These are phyloP conservation scores for Sycophila sp. DNA, from an alignment of 1,140 invertebrate genomes.

Conservation along the genomic window DNA sequence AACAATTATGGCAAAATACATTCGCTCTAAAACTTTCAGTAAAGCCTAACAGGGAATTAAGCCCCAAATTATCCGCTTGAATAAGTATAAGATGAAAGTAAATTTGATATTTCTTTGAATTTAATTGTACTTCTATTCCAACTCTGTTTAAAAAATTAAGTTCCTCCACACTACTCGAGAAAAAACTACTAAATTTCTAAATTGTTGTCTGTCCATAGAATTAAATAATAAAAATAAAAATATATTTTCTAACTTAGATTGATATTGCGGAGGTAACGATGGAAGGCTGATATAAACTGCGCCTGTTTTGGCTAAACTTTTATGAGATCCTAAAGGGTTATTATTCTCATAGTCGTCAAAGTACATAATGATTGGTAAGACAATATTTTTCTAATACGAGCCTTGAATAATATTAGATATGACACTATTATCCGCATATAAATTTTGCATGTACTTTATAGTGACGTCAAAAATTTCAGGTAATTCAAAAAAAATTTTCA, in stretches of 20 bases:
- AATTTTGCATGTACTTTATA: neutral
- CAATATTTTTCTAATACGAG: neutral
- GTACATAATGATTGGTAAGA: slow-evolving; percentile 4
- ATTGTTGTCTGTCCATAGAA: neutral
- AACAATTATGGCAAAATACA: slow-evolving; percentile 32
- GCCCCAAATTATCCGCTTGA: neutral
- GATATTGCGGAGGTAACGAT: neutral
- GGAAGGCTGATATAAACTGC: neutral
- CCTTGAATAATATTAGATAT: slow-evolving; percentile 21
- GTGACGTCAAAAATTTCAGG: slow-evolving; percentile 5
- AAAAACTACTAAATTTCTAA: slow-evolving; percentile 4
- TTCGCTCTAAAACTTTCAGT: slow-evolving; percentile 35
- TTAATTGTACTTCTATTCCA: neutral
- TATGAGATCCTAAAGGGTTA: slow-evolving; percentile 8
- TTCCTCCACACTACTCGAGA: neutral
- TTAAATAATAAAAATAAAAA: slow-evolving; percentile 12
- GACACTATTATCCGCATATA: neutral
- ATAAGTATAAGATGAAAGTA: neutral
- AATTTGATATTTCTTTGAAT: neutral
- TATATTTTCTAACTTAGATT: slow-evolving; percentile 13
- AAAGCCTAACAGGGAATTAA: slow-evolving; percentile 39
- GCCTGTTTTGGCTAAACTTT: no score
- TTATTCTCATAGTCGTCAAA: slow-evolving; percentile 17
- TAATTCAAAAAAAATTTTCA: slow-evolving; percentile 21
- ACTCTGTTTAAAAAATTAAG: neutral